Percentiles rank a stretch among this genome's conserved stretches.
Conservation (phyloP, 2,797 vertebrate species). For the Sebastes variabilis region DNA sequence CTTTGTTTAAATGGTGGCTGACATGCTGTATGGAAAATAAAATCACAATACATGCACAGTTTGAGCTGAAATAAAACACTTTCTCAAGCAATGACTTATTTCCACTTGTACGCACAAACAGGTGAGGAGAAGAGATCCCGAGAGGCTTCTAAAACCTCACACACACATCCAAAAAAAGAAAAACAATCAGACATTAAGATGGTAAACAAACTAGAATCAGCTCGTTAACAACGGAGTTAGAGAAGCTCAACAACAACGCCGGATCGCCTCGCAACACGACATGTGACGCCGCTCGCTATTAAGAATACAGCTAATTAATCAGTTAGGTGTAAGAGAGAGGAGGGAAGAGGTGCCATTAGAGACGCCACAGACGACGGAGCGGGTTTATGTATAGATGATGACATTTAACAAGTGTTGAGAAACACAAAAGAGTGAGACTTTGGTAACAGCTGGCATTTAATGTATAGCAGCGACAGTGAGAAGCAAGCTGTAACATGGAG, state of each 20-base stretch:
- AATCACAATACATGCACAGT: too few species aligned
- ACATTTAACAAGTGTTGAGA: constrained; percentile 27
- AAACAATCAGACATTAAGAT: background rate
- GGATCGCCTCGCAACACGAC: background rate
- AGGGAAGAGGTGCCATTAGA: background rate
- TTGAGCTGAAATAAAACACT: too few species aligned
- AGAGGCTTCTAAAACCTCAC: background rate
- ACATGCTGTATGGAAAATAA: background rate
- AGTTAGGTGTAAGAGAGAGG: background rate
- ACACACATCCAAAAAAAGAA: background rate
- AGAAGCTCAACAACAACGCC: background rate
- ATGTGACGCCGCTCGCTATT: background rate
- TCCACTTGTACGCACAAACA: background rate
- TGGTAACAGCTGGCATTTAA: constrained; percentile 28
- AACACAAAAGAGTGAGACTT: constrained; percentile 5
- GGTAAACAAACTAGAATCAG: constrained; percentile 14
- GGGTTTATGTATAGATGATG: constrained; percentile 20
- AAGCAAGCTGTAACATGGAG: constrained; percentile 19
- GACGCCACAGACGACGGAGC: background rate
- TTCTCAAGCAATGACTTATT: background rate
- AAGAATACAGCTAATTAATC: constrained; percentile 31
- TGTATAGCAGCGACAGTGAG: background rate
- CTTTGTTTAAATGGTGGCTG: background rate
- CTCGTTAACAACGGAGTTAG: background rate
- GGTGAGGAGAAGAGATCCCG: background rate